A percentile compares a stretch with the other conserved stretches of the same genome.
Evolutionary conservation across 2,888 invertebrate genomes (phyloP).

Genomic region (Calephelis perditalis): DNA sequence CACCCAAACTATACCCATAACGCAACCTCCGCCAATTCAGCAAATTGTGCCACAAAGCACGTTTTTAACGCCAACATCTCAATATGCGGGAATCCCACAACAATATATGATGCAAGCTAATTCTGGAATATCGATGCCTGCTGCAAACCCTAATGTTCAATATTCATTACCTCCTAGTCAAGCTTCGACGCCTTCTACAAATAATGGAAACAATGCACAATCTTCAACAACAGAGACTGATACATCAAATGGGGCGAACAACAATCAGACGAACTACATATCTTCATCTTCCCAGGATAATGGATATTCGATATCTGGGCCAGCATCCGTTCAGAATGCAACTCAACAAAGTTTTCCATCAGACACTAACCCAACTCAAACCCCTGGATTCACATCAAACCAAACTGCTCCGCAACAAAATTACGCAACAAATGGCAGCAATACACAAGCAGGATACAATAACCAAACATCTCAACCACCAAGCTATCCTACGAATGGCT

Average conservation of each 20-base stretch:
- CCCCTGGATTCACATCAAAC: constrained; percentile 43
- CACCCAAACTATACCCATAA: constrained; percentile 44
- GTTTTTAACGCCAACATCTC: constrained; percentile 58
- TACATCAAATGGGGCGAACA: constrained; percentile 41
- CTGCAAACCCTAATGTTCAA: constrained; percentile 53
- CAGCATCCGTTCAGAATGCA: constrained; percentile 40
- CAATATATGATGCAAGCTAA: constrained; percentile 65
- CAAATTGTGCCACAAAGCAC: constrained; percentile 56
- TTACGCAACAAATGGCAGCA: constrained; percentile 48
- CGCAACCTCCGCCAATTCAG: constrained; percentile 52
- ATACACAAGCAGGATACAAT: constrained; percentile 42
- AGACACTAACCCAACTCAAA: constrained; percentile 48
- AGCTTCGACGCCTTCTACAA: constrained; percentile 39
- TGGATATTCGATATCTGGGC: constrained; percentile 44
- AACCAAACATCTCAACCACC: constrained; percentile 52
- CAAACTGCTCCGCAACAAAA: constrained; percentile 46
- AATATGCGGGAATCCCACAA: constrained; percentile 54
- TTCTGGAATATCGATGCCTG: constrained; percentile 48
- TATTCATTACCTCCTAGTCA: constrained; percentile 53
- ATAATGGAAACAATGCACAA: constrained; percentile 51
- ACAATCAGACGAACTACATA: constrained; percentile 61
- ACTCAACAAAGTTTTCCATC: constrained; percentile 47
- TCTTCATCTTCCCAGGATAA: constrained; percentile 64
- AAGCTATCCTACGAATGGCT: constrained; percentile 52
- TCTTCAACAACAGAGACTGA: constrained; percentile 47